Evolutionary conservation across 1,140 invertebrate species (phyloP), one percentile per base, ranked within the genome.

Genomic region (Diorhabda sublineata): DNA sequence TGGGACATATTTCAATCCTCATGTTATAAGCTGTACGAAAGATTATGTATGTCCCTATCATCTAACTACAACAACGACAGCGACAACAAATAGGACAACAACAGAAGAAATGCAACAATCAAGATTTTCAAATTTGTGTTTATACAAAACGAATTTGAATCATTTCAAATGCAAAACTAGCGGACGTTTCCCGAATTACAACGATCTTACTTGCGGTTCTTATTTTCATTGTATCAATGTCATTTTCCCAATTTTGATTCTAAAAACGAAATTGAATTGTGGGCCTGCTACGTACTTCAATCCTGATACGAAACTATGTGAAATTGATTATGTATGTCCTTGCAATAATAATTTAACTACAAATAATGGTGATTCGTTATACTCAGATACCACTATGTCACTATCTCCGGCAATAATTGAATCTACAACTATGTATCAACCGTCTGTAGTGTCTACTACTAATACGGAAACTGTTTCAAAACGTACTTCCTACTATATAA

Each of bases 1-100:
- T 41, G 61, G 61, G n/a, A 4, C 42, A 8, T 44, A 45, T 41
- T 63, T 63, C 42, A 43, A 63, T 47, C 8, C 7, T 3, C 11
- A n/a, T 4, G 9, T 41, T 64, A 41, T 26, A 5, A 42, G 11
- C 8, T 64, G 62, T 64, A 52, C 11, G 4, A 7, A n/a, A n/a
- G 7, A 52, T 11, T 64, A 64, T 47, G 3, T 9, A 5, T 64
- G 62, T 9, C 62, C 62, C 7, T 42, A 52, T 64, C 44, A 47
- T 42, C n/a, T 9, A 62, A 62, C 26, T 26, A 26, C 26, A 26
- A 26, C 26, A 4, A 52, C 4, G 2, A 52, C n/a, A 3, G 2
- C 47, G 2, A 52, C 2, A 8, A 52, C 47, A 8, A 52, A 2
- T 52, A 52, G n/a, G 2, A 6, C 47, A 52, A 8, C 47, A 8